phyloP scores from a whole-genome alignment of 2,113 vertebrate genomes.

The Lophochroa leadbeateri region DNA sequence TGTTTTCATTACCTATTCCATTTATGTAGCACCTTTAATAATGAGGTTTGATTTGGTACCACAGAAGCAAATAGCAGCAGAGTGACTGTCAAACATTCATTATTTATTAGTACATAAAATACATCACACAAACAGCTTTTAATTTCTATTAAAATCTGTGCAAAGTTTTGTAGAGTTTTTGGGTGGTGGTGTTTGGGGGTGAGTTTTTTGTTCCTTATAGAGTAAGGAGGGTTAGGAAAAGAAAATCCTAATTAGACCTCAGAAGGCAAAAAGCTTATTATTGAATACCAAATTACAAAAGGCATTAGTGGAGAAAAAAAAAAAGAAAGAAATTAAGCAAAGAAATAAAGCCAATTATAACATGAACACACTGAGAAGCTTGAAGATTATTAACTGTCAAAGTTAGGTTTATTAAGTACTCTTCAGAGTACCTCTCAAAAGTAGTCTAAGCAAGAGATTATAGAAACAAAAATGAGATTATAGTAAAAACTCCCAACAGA shows the following conservation, averaged over 20 bases:
- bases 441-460: not conserved
- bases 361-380: not conserved
- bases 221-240: not conserved
- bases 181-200: accelerated
- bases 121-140: not conserved
- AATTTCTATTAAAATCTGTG: not conserved
- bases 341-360: not conserved
- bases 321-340: not conserved
- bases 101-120: not conserved
- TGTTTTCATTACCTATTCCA: not conserved
- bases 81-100: not conserved
- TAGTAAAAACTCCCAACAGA: not conserved
- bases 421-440: not conserved
- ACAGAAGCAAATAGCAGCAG: not conserved
- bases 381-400: not conserved
- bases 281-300: not conserved
- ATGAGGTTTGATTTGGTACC: not conserved
- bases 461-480: not conserved
- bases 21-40: not conserved
- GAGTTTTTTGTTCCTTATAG: not conserved
- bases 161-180: not conserved
- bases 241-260: not conserved
- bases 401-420: not conserved
- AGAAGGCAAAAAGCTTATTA: not conserved
- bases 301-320: not conserved